Conservation (phyloP, 2,113 vertebrate genomes). For the Helogale parvula region DNA sequence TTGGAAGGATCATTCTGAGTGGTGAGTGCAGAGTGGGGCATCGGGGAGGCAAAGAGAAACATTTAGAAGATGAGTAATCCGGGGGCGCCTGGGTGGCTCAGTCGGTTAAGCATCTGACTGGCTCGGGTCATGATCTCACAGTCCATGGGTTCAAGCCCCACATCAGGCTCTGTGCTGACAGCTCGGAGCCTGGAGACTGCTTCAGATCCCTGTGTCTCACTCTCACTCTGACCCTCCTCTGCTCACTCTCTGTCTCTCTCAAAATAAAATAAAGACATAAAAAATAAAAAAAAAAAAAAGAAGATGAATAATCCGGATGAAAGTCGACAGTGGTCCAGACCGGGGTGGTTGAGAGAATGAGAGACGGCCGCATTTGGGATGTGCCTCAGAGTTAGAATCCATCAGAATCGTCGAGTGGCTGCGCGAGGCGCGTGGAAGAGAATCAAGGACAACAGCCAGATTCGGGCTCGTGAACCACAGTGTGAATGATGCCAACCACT, state of each 20-base stretch:
- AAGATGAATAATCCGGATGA: background rate
- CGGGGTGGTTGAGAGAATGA: background rate
- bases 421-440: background rate
- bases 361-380: background rate
- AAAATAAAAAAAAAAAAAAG: background rate
- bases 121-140: too few species aligned
- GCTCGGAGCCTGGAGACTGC: too few species aligned
- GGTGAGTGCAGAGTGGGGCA: background rate
- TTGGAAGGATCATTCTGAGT: background rate
- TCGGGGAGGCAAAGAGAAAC: background rate
- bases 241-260: too few species aligned
- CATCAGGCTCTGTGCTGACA: too few species aligned
- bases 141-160: too few species aligned
- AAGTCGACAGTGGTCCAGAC: background rate
- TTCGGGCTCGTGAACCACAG: background rate
- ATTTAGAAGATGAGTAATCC: background rate
- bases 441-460: background rate
- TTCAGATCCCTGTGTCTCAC: too few species aligned
- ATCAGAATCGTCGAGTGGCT: background rate
- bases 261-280: too few species aligned
- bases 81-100: background rate
- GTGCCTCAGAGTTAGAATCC: background rate
- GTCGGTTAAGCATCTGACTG: too few species aligned
- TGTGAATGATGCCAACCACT: background rate
- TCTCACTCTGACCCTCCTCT: too few species aligned